Evolutionary conservation across 2,797 vertebrate species (phyloP).

Genomic region (Vipera latastei): DNA sequence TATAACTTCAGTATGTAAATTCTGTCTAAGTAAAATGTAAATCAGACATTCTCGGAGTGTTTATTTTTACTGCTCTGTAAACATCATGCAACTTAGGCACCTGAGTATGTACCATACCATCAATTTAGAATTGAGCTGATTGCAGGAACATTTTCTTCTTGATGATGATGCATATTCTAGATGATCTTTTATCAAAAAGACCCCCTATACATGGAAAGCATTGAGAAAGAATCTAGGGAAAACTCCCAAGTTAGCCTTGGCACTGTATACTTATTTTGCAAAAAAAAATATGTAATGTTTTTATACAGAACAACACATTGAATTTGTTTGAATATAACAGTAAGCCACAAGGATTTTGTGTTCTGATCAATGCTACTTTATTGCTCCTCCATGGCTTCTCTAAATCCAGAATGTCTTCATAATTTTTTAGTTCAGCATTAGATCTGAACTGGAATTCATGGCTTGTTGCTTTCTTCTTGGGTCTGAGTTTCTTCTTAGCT

Average conservation of each 20-base stretch:
- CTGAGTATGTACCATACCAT: neutral
- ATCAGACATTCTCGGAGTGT: neutral
- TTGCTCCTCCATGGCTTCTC: neutral
- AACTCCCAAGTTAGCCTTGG: neutral
- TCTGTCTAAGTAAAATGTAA: neutral
- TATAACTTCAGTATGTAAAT: neutral
- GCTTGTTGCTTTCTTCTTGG: neutral
- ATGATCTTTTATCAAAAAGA: neutral
- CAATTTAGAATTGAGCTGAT: slow-evolving; percentile 9
- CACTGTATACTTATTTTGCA: neutral
- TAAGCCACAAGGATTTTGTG: neutral
- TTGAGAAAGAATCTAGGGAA: neutral
- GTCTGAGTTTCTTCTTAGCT: neutral
- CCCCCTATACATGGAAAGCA: neutral
- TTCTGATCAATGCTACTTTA: neutral
- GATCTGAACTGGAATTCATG: neutral
- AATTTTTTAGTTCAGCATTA: neutral
- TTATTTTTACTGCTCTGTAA: slow-evolving; percentile 9
- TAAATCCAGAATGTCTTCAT: neutral
- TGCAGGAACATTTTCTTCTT: neutral
- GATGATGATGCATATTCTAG: neutral
- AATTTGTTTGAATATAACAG: neutral
- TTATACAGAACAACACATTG: neutral
- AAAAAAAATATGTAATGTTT: neutral
- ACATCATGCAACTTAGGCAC: neutral